phyloP scores from a whole-genome alignment of 92 coral and sea anemone genomes.

The Siderastrea siderea region DNA sequence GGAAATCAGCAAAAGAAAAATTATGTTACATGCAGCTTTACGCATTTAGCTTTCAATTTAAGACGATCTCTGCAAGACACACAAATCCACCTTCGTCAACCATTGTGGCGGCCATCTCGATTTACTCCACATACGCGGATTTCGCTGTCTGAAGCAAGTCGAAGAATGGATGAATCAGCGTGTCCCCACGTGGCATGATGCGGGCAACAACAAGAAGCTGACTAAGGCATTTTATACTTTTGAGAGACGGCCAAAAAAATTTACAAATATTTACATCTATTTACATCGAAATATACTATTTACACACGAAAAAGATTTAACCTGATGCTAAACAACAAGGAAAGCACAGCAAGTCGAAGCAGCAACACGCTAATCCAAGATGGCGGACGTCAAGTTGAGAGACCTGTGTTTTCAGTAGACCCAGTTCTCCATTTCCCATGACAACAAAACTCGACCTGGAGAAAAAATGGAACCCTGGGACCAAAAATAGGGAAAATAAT shows the following conservation, averaged over 20 bases:
- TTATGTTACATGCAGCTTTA: background rate
- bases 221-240: background rate
- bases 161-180: background rate
- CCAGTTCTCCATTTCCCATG: slow-evolving; percentile 6
- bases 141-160: background rate
- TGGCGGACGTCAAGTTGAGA: background rate
- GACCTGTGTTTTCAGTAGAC: slow-evolving; percentile 10
- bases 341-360: background rate
- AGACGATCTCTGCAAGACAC: background rate
- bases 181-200: background rate
- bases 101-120: background rate
- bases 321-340: background rate
- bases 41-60: background rate
- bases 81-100: background rate
- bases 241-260: background rate
- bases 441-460: background rate
- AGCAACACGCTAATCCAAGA: background rate
- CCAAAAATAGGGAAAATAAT: background rate
- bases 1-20: background rate
- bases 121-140: background rate
- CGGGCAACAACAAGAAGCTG: background rate
- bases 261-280: background rate
- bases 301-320: background rate
- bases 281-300: background rate
- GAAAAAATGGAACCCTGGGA: background rate